Evolutionary conservation across 2,113 vertebrate genomes (phyloP), one percentile per base, ranked within the genome.

Genomic region (Eonycteris spelaea): DNA sequence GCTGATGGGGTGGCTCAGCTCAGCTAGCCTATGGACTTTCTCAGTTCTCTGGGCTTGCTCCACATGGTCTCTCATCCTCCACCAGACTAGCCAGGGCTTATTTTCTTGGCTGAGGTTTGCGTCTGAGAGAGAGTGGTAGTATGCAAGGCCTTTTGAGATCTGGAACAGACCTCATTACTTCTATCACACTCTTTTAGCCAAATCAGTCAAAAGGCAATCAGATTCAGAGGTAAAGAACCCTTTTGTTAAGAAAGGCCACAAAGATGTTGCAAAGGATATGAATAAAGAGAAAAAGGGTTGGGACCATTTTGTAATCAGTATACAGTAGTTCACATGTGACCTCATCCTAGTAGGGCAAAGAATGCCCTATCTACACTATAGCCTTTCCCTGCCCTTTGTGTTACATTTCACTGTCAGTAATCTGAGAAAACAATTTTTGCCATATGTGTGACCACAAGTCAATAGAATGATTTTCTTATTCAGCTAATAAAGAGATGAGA

Each of bases 391-490:
- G 22, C 1, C 79, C 40, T 70, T 65, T 3, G 9, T 33, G 2
- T 59, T 35, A 40, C 24, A 43, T 19, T 71, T 86, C 13, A 24
- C 6, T 90, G 43, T 7, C 13, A 73, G 59, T n/a, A 92, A 80
- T 75, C 22, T 33, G 30, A 18, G 71, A 90, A 85, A 90, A 55
- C 71, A 45, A 77, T 16, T 28, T 74, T 63, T 75, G 10, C 82
- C 48, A 40, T 45, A 61, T n/a, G 18, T 73, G 19, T 43, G 7
- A 45, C 67, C 16, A 70, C 35, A 80, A 73, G 91, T 91, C 38
- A 96, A 51, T 91, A 82, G 92, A 88, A 88, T 75, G 35, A 91
- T 53, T 96, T 96, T 88, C 80, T 35, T 93, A 7, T 86, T 95
- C 59, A 82, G 57, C 57, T 88, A 95, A 43, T 80, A 91, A 78